phyloP scores from a whole-genome alignment of 2,113 vertebrate species.

The human (Homo sapiens) region GRCh38 chr13:69146001-69146500 shows the following conservation, averaged over 20 bases:
- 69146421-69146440: neutral
- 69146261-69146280: neutral
- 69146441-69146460: neutral
- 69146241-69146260: neutral
- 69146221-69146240: neutral
- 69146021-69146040: neutral
- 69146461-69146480: neutral
- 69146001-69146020: neutral
- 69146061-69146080: neutral
- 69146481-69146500: neutral
- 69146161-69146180: neutral
- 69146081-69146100: neutral
- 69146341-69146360: neutral
- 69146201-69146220: neutral
- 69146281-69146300: neutral
- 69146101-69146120: neutral
- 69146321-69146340: neutral
- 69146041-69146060: neutral
- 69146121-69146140: neutral
- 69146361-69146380: neutral
- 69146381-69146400: neutral
- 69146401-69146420: neutral
- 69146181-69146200: neutral
- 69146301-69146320: neutral
- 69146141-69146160: neutral